Base-by-base conservation (phyloP, 2,113 vertebrate species). In the Emydura subglobosa region DNA sequence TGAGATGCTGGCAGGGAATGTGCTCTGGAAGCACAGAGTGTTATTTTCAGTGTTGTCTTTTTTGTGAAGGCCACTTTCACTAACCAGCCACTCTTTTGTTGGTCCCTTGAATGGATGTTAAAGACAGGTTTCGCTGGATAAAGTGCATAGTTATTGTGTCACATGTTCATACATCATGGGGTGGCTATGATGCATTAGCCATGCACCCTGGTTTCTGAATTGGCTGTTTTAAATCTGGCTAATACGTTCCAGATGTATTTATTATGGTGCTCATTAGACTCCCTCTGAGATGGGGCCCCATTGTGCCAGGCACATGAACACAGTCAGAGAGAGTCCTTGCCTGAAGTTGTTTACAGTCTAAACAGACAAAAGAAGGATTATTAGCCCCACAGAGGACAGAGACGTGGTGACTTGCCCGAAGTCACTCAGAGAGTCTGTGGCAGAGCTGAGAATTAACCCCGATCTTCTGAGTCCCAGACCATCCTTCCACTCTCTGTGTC, bases 1-100 rank as follows among this genome's bases (percentile, higher is more conserved):
- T 5, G 91, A 91, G 95, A 22, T 79, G 91, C 92, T 83, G 95
- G 92, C 91, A 65, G 94, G 55, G 94, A 1, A 19, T 4, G 3
- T 92, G 84, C n/a, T 6, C 25, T 85, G 76, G 19, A 79, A 92
- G 82, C 0, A 80, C 31, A 3, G 4, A 47, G 34, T 12, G 2
- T 91, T 90, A 25, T 1, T 90, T 80, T 53, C 7, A 1, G 0
- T 0, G 39, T 87, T 27, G 65, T 68, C 8, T 68, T 68, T 68
- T 72, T 39, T 21, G 3, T 0, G 79, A 24, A 34, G 91, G 81
- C n/a, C 21, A 86, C 92, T 86, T 12, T 65, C 57, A 8, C 31
- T 6, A 5, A 19, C n/a, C 85, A 78, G 86, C 44, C 19, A 2
- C 81, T 59, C 86, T 85, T 89, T 47, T 93, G 94, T 94, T 7